Conservation (phyloP, 2,888 invertebrate genomes). For the Standfussiana lucernea region DNA sequence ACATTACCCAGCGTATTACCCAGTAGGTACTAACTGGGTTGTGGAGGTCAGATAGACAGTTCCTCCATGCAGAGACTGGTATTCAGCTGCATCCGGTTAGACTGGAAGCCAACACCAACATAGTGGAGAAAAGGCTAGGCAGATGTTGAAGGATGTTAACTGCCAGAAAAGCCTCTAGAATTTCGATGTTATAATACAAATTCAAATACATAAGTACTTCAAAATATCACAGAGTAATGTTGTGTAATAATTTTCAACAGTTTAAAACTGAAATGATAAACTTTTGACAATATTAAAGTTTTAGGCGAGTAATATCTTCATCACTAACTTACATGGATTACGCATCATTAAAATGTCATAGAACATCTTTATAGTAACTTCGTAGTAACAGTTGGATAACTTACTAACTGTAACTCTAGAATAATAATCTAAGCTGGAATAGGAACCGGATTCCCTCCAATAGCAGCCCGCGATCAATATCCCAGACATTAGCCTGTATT, state of each 20-base stretch:
- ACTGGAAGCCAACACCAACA: too few relatives aligned
- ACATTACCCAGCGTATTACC: too few relatives aligned
- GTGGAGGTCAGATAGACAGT: too few relatives aligned
- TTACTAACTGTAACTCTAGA: neutral
- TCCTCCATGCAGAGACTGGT: too few relatives aligned
- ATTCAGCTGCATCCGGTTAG: too few relatives aligned
- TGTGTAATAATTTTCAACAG: neutral
- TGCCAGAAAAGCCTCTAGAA: too few relatives aligned
- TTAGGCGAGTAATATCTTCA: neutral
- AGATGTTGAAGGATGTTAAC: too few relatives aligned
- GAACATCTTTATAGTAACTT: neutral
- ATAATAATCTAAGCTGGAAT: conserved; percentile 21
- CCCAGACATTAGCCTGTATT: conserved; percentile 48
- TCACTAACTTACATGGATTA: neutral
- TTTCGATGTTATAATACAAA: too few relatives aligned
- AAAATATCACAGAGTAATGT: too few relatives aligned
- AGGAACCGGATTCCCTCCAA: conserved; percentile 25
- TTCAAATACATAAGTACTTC: too few relatives aligned
- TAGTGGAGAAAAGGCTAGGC: too few relatives aligned
- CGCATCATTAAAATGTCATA: neutral
- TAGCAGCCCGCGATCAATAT: conserved; percentile 56
- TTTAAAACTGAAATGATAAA: neutral
- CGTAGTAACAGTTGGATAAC: neutral
- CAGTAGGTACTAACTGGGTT: too few relatives aligned
- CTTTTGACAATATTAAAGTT: neutral